These are phyloP conservation scores for Cheilinus undulatus DNA, from an alignment of 2,113 vertebrate species.

Conservation along the genomic window DNA sequence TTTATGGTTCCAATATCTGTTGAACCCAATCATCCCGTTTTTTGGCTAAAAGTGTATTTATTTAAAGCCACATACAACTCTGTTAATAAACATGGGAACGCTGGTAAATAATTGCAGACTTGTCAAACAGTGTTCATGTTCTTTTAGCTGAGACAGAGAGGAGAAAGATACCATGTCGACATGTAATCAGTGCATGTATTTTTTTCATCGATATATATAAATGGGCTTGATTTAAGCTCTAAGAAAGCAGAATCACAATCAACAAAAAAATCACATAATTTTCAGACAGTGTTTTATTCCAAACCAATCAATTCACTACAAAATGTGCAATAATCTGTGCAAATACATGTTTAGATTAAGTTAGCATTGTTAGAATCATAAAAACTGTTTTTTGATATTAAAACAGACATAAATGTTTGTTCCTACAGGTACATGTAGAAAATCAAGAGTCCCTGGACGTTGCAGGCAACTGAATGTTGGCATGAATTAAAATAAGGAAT, in stretches of 20 bases:
- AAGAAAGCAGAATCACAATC: background rate
- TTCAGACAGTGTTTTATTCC: background rate
- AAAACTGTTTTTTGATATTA: background rate
- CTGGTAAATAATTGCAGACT: slow-evolving; percentile 37
- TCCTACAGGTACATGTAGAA: background rate
- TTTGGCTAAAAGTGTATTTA: background rate
- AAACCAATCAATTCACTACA: background rate
- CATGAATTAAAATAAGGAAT: background rate
- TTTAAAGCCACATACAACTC: background rate
- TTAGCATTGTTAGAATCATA: background rate
- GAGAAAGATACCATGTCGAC: background rate
- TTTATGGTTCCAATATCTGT: too few relatives aligned
- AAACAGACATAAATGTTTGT: background rate
- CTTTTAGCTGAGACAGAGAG: background rate
- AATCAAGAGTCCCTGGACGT: slow-evolving; percentile 2
- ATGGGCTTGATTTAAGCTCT: background rate
- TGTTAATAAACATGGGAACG: slow-evolving; percentile 6
- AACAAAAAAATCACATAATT: background rate
- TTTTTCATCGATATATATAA: background rate
- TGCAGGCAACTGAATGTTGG: background rate
- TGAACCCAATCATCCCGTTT: too few relatives aligned
- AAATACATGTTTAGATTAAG: background rate
- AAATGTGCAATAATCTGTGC: background rate
- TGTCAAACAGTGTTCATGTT: slow-evolving; percentile 34
- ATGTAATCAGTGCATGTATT: background rate